Evolutionary conservation across 2,888 invertebrate genomes (phyloP).

Genomic region (Pterostichus niger): DNA sequence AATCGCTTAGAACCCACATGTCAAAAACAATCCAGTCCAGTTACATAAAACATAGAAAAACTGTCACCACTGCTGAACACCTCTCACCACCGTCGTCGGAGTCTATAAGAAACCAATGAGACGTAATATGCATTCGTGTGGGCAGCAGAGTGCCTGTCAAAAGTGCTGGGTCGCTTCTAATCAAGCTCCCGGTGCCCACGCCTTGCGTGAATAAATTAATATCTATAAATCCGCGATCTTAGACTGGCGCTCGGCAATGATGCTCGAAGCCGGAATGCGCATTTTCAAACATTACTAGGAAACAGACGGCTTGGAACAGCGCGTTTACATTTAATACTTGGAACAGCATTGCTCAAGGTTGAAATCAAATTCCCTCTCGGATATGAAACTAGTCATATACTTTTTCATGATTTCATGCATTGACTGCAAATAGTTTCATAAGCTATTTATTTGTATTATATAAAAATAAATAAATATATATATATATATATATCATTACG

Average conservation of each 20-base stretch:
- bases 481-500: too few species aligned
- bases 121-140: constrained; percentile 35
- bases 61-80: constrained; percentile 37
- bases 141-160: constrained; percentile 32
- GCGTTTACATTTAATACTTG: too few species aligned
- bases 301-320: too few species aligned
- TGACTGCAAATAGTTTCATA: too few species aligned
- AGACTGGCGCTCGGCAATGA: too few species aligned
- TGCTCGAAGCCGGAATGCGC: not conserved
- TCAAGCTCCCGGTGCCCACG: constrained; percentile 45
- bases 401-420: too few species aligned
- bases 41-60: constrained; percentile 23
- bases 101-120: not conserved
- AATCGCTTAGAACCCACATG: not conserved
- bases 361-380: too few species aligned
- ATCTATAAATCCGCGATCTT: constrained; percentile 19
- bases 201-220: constrained; percentile 38
- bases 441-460: too few species aligned
- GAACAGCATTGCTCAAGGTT: too few species aligned
- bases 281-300: not conserved
- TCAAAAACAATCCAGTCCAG: constrained; percentile 5
- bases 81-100: constrained; percentile 31
- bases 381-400: too few species aligned
- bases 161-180: constrained; percentile 25
- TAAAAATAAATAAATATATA: too few species aligned